Conservation (phyloP, 2,113 vertebrate genomes). For the Elephantulus edwardii region DNA sequence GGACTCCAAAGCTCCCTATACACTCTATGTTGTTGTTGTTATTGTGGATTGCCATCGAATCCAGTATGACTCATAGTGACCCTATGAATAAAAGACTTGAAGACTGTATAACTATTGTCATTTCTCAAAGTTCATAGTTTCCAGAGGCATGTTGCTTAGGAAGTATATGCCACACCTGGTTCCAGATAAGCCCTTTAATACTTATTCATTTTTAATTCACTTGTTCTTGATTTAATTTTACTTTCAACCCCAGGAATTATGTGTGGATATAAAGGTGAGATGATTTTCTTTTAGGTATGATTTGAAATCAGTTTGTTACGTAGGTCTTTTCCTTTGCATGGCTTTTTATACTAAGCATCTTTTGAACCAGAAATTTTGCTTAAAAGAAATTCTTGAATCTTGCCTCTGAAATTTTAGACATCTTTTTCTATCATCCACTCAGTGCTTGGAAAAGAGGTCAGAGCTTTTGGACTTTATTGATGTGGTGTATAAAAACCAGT, state of each 20-base stretch:
- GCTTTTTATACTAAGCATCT: not conserved
- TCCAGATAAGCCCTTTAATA: no score
- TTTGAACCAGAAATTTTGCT: slow-evolving; percentile 6
- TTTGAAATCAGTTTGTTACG: not conserved
- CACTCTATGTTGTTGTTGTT: no score
- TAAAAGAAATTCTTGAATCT: not conserved
- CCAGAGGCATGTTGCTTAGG: no score
- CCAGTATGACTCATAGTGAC: no score
- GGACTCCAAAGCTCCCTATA: no score
- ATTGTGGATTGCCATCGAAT: no score
- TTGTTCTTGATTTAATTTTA: not conserved
- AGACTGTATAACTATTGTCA: no score
- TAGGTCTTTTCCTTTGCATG: slow-evolving; percentile 11
- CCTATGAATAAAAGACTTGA: no score
- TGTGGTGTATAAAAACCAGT: not conserved
- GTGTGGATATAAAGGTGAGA: not conserved
- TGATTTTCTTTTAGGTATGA: not conserved
- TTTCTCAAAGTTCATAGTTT: no score
- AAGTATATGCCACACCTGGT: no score
- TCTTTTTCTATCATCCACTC: not conserved
- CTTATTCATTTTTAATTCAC: not conserved
- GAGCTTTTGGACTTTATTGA: not conserved
- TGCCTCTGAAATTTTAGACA: not conserved
- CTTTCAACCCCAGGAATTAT: not conserved
- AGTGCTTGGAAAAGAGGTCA: not conserved